Base-by-base conservation (phyloP, 64 coral and sea anemone genomes). In the Montipora cactus region DNA sequence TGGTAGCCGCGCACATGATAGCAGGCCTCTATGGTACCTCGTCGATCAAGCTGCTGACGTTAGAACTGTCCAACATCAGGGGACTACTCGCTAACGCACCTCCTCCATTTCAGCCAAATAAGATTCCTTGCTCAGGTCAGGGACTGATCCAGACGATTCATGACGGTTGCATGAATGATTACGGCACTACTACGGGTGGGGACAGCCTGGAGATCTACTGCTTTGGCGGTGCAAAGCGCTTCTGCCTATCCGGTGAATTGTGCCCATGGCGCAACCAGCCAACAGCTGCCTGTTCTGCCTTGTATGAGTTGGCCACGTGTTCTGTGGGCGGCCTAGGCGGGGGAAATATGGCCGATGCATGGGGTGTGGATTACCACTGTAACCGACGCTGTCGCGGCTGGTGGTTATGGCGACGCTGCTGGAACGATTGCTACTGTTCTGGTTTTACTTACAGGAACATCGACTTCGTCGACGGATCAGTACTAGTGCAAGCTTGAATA, bases 11-110 rank as follows among this genome's bases (percentile, higher is more conserved):
- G 59, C 81, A 84, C 47, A 84, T 84, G 81, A 37, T 13, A 84
- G 4, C 81, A 3, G 59, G 81, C 21, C 53, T 59, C 20, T 84
- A 84, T 28, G 45, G 15, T 22, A 8, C 2, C n/a, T 13, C 53
- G 18, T 67, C 81, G 18, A 61, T 84, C 81, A 84, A 84, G 81
- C 81, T 84, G 4, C 59, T 84, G 66, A 84, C 59, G 59, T 19
- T 84, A 76, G 87, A 88, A 88, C 87, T 88, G 72, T 88, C 87
- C 72, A 88, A 88, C 49, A 88, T 88, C 70, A 37, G 49, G 9
- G 87, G 51, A 8, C 19, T 88, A 4, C 87, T 88, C 47, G 87
- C 52, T 21, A 88, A 88, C 50, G 57, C 87, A 4, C 72, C 87
- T 18, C 47, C 70, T 58, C 3, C 70, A 21, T 88, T 88, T 21